Conservation (phyloP, 2,797 vertebrate species). For the Myotis vivesi region DNA sequence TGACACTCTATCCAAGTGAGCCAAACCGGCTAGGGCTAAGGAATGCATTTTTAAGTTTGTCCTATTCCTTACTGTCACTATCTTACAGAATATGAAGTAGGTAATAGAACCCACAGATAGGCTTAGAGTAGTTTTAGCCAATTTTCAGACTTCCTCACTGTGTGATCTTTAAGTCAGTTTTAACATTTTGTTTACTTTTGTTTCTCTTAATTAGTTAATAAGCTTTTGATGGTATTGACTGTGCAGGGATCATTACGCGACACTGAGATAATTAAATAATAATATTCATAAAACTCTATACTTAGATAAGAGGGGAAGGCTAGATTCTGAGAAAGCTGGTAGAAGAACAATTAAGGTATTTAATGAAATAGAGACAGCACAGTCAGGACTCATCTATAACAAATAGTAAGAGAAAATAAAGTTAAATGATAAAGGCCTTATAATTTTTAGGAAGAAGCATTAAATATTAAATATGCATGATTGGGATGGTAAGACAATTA, state of each 20-base stretch:
- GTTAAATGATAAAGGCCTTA: neutral
- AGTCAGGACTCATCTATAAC: neutral
- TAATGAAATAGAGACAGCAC: neutral
- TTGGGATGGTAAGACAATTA: constrained; percentile 15
- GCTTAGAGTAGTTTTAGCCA: neutral
- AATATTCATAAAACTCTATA: constrained; percentile 13
- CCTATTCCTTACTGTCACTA: neutral
- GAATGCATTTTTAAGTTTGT: neutral
- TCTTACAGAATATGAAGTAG: neutral
- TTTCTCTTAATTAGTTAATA: constrained; percentile 30
- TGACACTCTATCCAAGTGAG: too few relatives aligned
- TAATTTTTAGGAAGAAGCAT: neutral
- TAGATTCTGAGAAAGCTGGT: neutral
- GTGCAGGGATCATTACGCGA: neutral
- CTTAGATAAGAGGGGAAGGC: neutral
- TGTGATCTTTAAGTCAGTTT: neutral
- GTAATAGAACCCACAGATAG: neutral
- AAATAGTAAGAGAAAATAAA: neutral
- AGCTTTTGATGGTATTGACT: neutral
- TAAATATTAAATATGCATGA: constrained; percentile 27
- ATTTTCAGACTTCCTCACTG: neutral
- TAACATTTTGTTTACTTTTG: neutral
- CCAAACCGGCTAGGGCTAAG: neutral
- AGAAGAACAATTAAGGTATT: neutral
- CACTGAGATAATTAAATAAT: constrained; percentile 14